Conservation (phyloP, 2,113 vertebrate genomes). For the Perognathus longimembris region DNA sequence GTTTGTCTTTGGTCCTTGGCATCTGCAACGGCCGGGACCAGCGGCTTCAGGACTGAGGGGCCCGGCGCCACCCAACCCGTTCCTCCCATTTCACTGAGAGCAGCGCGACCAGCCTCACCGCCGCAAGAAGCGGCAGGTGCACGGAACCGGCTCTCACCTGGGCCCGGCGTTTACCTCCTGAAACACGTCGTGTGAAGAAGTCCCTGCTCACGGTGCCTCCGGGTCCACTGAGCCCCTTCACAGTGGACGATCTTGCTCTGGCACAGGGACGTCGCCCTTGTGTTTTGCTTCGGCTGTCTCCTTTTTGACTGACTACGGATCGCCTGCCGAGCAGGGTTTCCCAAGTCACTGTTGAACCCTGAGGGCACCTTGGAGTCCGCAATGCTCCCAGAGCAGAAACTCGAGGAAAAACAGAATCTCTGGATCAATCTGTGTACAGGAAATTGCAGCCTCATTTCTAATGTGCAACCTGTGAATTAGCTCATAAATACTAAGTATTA, state of each 20-base stretch:
- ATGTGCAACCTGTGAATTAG: background rate
- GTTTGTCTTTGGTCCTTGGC: background rate
- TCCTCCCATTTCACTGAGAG: too few species aligned
- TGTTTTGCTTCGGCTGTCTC: rapidly evolving
- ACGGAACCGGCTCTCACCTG: background rate
- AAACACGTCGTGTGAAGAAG: background rate
- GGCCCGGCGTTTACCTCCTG: too few species aligned
- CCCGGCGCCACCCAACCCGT: background rate
- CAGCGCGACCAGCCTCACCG: too few species aligned
- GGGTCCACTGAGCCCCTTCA: too few species aligned
- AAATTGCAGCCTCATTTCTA: background rate
- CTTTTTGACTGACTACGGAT: rapidly evolving
- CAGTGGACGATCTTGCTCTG: background rate
- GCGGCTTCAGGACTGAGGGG: background rate
- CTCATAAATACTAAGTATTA: background rate
- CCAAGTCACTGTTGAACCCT: background rate
- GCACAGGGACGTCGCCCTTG: rapidly evolving
- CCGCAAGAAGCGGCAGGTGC: background rate
- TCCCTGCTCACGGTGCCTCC: too few species aligned
- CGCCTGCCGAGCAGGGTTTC: rapidly evolving
- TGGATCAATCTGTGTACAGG: background rate
- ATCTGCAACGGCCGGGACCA: rapidly evolving
- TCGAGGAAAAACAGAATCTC: background rate
- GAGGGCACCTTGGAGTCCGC: too few species aligned
- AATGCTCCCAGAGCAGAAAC: background rate